Evolutionary conservation across 2,797 vertebrate genomes (phyloP), one percentile per base, ranked within the genome.

Genomic region (Rousettus madagascariensis): DNA sequence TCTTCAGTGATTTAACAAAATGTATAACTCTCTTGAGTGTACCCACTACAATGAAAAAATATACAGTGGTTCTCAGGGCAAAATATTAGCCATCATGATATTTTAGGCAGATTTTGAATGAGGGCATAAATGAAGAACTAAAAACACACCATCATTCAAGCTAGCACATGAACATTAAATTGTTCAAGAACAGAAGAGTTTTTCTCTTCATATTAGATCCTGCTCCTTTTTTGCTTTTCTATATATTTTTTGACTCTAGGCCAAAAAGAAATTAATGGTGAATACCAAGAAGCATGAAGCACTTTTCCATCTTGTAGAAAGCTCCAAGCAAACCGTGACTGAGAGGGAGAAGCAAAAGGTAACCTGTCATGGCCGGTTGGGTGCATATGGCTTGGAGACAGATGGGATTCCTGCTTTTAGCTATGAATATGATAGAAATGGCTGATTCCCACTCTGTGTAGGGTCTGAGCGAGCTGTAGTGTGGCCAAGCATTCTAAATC

Each of bases 271-370:
- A 97, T 89, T 99, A 97, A 94, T 97, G 90, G 98, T 98, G 41
- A 97, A 99, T 91, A 99, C 99, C 30, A 98, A 98, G 97, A 99
- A 99, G 96, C 99, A 99, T 0, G 98, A 99, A 97, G 98, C 98
- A 26, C 98, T 99, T 86, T 99, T 99, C 98, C 99, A 98, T 96
- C 99, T 98, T 91, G 98, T 99, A 78, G 98, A 99, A 97, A 99
- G 98, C 95, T 99, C 99, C 95, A 99, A 98, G 96, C 98, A 98
- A 30, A 98, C 98, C 1, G 93, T 97, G 96, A 98, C 98, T 13
- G 98, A 99, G 90, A 99, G 99, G 97, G 99, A 99, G 97, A 99
- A 99, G 97, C 98, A 98, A 91, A 99, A 99, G 98, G 99, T 99
- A 85, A 57, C 13, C 36, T 24, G 20, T 30, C 38, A 20, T 11